phyloP scores from a whole-genome alignment of 2,888 invertebrate species.

The Agelastica alni region DNA sequence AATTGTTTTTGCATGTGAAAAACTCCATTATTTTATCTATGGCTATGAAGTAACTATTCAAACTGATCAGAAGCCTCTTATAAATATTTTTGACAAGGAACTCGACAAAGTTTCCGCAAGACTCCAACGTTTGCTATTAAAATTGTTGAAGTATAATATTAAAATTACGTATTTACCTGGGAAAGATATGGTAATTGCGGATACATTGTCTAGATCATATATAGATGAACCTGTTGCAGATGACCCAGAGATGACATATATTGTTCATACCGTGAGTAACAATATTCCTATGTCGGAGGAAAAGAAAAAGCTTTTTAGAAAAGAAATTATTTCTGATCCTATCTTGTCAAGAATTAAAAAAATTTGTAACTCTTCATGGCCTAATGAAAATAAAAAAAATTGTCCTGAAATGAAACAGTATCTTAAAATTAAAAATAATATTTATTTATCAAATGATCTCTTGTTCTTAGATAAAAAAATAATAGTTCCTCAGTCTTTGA shows the following conservation, averaged over 20 bases:
- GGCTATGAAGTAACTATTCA: slow-evolving; percentile 22
- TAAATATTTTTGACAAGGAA: slow-evolving; percentile 5
- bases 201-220: slow-evolving; percentile 13
- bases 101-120: slow-evolving; percentile 1
- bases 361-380: not conserved
- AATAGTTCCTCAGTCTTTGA: slow-evolving; percentile 8
- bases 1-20: slow-evolving; percentile 32
- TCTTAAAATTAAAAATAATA: not conserved
- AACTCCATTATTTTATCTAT: slow-evolving; percentile 46
- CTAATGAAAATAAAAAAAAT: not conserved
- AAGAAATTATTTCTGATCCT: slow-evolving; percentile 12
- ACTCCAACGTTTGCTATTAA: slow-evolving; percentile 10
- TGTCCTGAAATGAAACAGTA: slow-evolving; percentile 1
- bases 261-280: not conserved
- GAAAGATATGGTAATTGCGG: slow-evolving; percentile 17
- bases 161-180: slow-evolving; percentile 17
- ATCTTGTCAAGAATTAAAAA: slow-evolving; percentile 4
- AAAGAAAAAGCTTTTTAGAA: slow-evolving; percentile 18
- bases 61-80: slow-evolving; percentile 6
- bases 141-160: slow-evolving; percentile 20
- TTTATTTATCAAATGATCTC: not conserved
- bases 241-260: not conserved
- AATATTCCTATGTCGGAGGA: slow-evolving; percentile 4
- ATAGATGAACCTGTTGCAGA: not conserved
- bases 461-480: slow-evolving; percentile 15